Evolutionary conservation across 1,140 invertebrate species (phyloP), one percentile per base, ranked within the genome.

Genomic region (Achroia grisella): DNA sequence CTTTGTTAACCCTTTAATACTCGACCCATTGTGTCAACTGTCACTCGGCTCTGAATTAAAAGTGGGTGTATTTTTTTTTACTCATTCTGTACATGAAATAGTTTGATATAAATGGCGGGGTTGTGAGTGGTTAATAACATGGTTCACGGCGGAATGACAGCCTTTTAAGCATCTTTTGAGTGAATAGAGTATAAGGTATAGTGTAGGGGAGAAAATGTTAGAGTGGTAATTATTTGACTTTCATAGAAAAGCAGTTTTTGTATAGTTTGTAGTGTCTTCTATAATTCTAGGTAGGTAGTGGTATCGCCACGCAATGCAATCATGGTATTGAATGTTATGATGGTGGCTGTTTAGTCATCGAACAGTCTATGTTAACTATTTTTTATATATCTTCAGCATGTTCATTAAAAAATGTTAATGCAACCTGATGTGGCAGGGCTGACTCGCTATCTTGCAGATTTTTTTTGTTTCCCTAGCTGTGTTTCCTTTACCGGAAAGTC

Each of bases 21-120:
- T 37, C 14, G 39, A 28, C 29, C 63, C 56, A 66, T 77, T 81
- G 73, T 74, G 71, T 81, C 77, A 81, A 81, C 71, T 81, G 77
- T 81, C 77, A 74, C 68, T 69, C 49, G 50, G 44, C 48, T 39
- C 33, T 66, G 60, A 75, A 73, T 69, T 69, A 67, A 74, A 78
- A 81, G 73, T 76, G 74, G 77, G 74, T 67, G 74, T 71, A 65
- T 70, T 63, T 67, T 76, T 74, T 74, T 62, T 69, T 56, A 61
- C 52, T 56, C 45, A 44, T 59, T 57, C 17, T 23, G 37, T 41
- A 13, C 27, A 15, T 49, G 32, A 37, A 54, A 55, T 56, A 52
- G 51, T 56, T 23, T 23, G 17, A 2, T 23, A 23, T 23, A 42
- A 47, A 41, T 33, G 45, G 49, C 37, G 48, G 69, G 68, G 69